phyloP scores from a whole-genome alignment of 2,797 vertebrate genomes.

The Oryzias sinensis region DNA sequence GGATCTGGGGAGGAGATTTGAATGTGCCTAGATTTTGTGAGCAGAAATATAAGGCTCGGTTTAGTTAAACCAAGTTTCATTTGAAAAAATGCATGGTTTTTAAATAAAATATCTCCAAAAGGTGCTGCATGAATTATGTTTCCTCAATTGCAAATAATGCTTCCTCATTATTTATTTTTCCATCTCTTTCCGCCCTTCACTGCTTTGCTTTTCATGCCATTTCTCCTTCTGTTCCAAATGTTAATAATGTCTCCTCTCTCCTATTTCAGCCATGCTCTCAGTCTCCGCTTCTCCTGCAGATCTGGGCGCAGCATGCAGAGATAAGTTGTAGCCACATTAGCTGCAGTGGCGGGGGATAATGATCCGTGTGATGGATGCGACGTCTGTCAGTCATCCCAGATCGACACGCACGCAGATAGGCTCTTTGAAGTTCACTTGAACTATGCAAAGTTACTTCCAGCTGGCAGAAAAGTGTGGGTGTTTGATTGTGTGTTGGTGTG shows the following conservation, averaged over 20 bases:
- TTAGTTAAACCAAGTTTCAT: constrained; percentile 44
- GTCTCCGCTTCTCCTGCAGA: constrained; percentile 9
- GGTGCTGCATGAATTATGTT: no score
- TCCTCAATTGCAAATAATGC: constrained; percentile 11
- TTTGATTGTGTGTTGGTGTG: constrained; percentile 24
- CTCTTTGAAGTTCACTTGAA: constrained; percentile 51
- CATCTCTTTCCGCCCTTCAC: constrained; percentile 19
- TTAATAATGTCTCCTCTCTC: constrained; percentile 46
- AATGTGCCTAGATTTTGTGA: constrained; percentile 64
- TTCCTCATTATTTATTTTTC: constrained; percentile 26
- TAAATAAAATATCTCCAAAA: no score
- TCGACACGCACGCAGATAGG: constrained; percentile 43
- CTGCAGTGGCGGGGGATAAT: constrained; percentile 18
- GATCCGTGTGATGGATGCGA: constrained; percentile 43
- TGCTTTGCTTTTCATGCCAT: constrained; percentile 26
- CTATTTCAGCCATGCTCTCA: constrained; percentile 29
- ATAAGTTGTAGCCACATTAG: constrained; percentile 56
- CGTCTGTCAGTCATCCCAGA: constrained; percentile 55
- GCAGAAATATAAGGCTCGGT: constrained; percentile 55
- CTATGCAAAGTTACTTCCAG: constrained; percentile 42
- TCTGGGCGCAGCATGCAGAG: constrained; percentile 32
- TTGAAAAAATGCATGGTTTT: no score
- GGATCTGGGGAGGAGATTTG: constrained; percentile 50
- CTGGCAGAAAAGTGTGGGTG: constrained; percentile 30
- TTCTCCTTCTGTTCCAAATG: constrained; percentile 31